Percentiles rank a stretch among this genome's conserved stretches.
phyloP scores from a whole-genome alignment of 2,113 vertebrate species.

The Nansenia antarctica region DNA sequence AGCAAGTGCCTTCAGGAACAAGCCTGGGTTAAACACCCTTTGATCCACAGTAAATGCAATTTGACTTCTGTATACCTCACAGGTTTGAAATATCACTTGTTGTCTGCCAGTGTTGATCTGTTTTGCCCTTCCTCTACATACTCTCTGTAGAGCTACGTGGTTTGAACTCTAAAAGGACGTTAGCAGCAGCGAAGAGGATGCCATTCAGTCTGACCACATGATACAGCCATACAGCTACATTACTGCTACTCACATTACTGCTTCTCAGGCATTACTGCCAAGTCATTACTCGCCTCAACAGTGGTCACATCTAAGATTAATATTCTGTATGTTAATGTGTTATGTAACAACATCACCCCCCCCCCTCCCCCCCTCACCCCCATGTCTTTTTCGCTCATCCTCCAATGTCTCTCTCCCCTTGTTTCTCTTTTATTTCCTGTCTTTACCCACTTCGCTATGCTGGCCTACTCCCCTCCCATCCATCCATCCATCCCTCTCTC shows the following conservation, averaged over 20 bases:
- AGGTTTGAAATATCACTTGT: background rate
- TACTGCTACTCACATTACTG: constrained; percentile 60
- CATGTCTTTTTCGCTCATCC: constrained; percentile 44
- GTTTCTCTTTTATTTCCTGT: too few species aligned
- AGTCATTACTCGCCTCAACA: constrained; percentile 45
- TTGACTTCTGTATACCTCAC: background rate
- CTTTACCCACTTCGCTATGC: too few species aligned
- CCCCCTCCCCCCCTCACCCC: constrained; percentile 46
- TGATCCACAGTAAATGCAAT: background rate
- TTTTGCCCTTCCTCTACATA: background rate
- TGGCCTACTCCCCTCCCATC: background rate
- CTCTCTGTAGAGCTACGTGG: background rate
- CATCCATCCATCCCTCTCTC: constrained; percentile 44
- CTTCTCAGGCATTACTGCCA: constrained; percentile 46
- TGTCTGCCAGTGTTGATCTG: background rate
- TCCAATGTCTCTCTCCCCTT: constrained; percentile 5
- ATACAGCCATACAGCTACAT: constrained; percentile 40
- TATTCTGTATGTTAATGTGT: too few species aligned
- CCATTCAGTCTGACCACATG: constrained; percentile 49
- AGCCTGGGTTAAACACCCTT: background rate
- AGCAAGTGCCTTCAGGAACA: background rate
- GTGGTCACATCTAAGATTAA: too few species aligned
- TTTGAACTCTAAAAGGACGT: background rate
- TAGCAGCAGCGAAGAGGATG: background rate
- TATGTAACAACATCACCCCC: background rate